Evolutionary conservation across 92 coral and sea anemone species (phyloP).

Genomic region (Heliopora coerulea): DNA sequence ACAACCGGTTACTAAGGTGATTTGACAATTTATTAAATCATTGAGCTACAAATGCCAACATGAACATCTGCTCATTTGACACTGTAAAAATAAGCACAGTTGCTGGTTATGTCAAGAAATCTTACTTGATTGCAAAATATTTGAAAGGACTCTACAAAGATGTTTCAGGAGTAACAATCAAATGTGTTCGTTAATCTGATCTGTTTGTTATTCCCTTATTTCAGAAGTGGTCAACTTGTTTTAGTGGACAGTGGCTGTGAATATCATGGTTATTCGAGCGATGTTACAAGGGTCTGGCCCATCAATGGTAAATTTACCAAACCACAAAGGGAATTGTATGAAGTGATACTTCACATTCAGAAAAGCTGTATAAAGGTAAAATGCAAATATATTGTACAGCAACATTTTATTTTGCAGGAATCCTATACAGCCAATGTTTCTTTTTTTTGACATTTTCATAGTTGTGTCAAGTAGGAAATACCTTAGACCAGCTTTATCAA

Average conservation of each 20-base stretch:
- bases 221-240: slow-evolving; percentile 81
- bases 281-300: slow-evolving; percentile 95
- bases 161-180: too few relatives aligned
- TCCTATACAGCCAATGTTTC: neutral
- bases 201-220: too few relatives aligned
- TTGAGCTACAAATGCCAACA: neutral
- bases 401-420: neutral
- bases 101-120: too few relatives aligned
- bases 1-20: slow-evolving; percentile 81
- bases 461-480: slow-evolving; percentile 81
- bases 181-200: too few relatives aligned
- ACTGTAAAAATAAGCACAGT: too few relatives aligned
- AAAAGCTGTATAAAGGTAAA: slow-evolving; percentile 76
- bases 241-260: slow-evolving; percentile 96
- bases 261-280: slow-evolving; percentile 94
- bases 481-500: slow-evolving; percentile 77
- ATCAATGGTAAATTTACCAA: slow-evolving; percentile 79
- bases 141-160: too few relatives aligned
- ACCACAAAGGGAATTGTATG: slow-evolving; percentile 87
- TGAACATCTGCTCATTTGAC: neutral
- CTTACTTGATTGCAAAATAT: too few relatives aligned
- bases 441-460: slow-evolving; percentile 30
- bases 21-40: neutral
- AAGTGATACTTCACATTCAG: slow-evolving; percentile 75
- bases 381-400: too few relatives aligned